Base-by-base conservation (phyloP, 2,797 vertebrate species). In the Ceyx erithaca region DNA sequence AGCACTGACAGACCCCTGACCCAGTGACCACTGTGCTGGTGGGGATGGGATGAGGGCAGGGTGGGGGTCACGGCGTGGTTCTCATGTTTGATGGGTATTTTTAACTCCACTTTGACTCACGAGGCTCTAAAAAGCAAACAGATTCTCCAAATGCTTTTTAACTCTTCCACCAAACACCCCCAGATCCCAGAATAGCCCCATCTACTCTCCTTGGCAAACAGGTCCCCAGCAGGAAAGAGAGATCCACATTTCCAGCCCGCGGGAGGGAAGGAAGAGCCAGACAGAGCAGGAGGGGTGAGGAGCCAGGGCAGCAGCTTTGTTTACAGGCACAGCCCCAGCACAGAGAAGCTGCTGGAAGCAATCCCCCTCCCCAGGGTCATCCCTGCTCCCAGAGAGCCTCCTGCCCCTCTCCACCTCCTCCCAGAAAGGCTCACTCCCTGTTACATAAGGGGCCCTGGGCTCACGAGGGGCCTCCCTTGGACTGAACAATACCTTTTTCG, bases 401-500 rank as follows among this genome's bases (percentile, higher is more conserved):
- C 41, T 2, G 1, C 41, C 46, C n/a, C 49, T 69, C 59, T 31
- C 40, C 20, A 1, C 68, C 73, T 86, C 40, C 80, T 52, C 66
- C 94, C 91, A 97, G 96, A 92, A 96, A 97, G 95, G 96, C 79
- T 93, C 46, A 2, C 69, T 96, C 84, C 90, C 70, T 43, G 82
- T 97, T 98, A 97, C 96, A 97, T 97, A 98, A 92, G 13, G 13
- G 14, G 96, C 89, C 5, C 54, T 7, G 28, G 63, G 83, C 89
- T 89, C 33, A 51, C 57, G 21, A 69, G 3, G 30, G 12, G 62
- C 69, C 90, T 92, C 82, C 77, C 68, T 97, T 97, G 95, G 76
- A 88, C 94, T 97, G 95, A 96, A 95, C 96, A 91, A 97, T 95
- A 37, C 97, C 97, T 97, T 98, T 97, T 98, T 97, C 72, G 96